Evolutionary conservation across 2,888 invertebrate species (phyloP).

Genomic region (Pachycephus smyrnensis): DNA sequence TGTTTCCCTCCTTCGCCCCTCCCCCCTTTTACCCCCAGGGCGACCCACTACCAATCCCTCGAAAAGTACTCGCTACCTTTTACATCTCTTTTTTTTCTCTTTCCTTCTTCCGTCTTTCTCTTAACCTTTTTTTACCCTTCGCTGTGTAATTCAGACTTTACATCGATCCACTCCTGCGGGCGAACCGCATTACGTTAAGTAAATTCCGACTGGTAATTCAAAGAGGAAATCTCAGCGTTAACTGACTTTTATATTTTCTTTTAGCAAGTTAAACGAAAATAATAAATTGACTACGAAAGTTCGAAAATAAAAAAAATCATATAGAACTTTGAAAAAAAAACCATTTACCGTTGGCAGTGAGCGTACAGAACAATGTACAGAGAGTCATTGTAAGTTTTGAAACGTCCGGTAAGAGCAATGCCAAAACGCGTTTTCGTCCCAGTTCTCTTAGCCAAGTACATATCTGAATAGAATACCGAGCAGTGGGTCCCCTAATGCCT

Average conservation of each 20-base stretch:
- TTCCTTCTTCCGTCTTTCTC: slow-evolving; percentile 8
- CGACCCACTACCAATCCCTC: neutral
- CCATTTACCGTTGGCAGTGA: neutral
- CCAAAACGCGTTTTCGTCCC: neutral
- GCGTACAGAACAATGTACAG: neutral
- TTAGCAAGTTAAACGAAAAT: neutral
- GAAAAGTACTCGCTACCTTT: neutral
- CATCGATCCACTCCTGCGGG: slow-evolving; percentile 37
- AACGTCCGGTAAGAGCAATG: neutral
- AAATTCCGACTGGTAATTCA: slow-evolving; percentile 31
- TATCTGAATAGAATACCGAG: neutral
- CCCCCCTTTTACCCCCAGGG: too few relatives aligned
- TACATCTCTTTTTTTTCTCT: neutral
- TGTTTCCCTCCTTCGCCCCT: neutral
- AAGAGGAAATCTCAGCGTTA: neutral
- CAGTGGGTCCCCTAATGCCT: neutral
- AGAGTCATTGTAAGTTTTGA: neutral
- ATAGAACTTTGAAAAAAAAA: neutral
- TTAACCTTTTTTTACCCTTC: neutral
- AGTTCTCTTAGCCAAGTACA: neutral
- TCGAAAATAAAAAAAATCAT: neutral
- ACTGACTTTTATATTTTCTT: neutral
- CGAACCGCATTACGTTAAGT: slow-evolving; percentile 40
- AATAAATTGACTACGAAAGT: neutral
- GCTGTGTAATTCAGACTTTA: slow-evolving; percentile 5